Conservation (phyloP, 2,797 vertebrate genomes). For the Pteropus rufus region DNA sequence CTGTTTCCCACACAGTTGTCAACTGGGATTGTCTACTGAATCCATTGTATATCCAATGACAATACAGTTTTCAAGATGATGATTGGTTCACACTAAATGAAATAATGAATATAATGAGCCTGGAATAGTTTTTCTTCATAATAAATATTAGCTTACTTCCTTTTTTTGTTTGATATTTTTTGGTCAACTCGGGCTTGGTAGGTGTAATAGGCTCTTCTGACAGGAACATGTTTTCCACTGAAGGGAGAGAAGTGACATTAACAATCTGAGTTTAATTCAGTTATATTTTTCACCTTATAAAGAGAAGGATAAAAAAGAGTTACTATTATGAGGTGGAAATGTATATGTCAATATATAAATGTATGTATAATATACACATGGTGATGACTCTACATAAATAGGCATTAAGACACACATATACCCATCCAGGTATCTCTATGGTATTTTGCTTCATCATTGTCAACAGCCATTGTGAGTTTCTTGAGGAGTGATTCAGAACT, state of each 20-base stretch:
- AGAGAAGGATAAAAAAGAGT: neutral
- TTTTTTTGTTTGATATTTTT: neutral
- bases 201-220: neutral
- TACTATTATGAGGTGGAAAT: neutral
- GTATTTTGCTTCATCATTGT: neutral
- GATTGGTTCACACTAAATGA: too few relatives aligned
- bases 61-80: neutral
- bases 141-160: neutral
- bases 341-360: neutral
- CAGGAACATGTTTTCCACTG: neutral
- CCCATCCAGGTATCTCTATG: neutral
- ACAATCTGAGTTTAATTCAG: neutral
- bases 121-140: neutral
- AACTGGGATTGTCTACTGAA: neutral
- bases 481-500: neutral
- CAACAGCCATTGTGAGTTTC: neutral
- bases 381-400: neutral
- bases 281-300: neutral
- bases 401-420: neutral
- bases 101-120: neutral
- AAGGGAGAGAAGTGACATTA: neutral
- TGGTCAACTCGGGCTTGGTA: neutral
- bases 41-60: neutral
- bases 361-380: neutral
- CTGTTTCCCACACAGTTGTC: neutral